Base-by-base conservation (phyloP, 2,113 vertebrate species). In the Clupea harengus region DNA sequence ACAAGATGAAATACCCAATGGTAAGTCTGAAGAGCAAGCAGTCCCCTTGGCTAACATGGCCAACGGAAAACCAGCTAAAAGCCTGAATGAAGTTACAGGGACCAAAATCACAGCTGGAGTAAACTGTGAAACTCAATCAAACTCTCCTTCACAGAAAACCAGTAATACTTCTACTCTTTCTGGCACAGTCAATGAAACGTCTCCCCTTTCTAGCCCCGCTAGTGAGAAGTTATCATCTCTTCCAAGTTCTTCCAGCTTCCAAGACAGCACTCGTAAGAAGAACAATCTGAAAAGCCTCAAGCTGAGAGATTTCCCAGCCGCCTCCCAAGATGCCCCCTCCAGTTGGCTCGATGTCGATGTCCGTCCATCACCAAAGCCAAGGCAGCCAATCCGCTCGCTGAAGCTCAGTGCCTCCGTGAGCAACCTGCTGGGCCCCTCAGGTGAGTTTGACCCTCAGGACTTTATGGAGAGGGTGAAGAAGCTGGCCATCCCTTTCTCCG, bases 381-480 rank as follows among this genome's bases (percentile, higher is more conserved):
- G 86, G 10, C 85, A 91, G 18, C 94, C 90, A 89, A 39, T 88
- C 72, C 85, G 89, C 1, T 86, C 85, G n/a, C 60, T 82, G 44
- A 93, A 91, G 84, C 89, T 96, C 18, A 96, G 93, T 2, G 87
- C 91, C 0, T 95, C 95, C 95, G 95, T 39, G 96, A 97, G 0
- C 78, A 83, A 95, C 45, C 92, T 96, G 86, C 92, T 96, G 86
- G 96, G 98, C 88, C 95, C 95, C 0, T 95, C 96, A 0, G 94
- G 93, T 0, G 96, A 98, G 52, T 95, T 97, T 83, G 96, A 97
- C 45, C 95, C 96, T 91, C 94, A 96, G 1, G 94, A 96, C 85
- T 99, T 99, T 80, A 91, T 97, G 0, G 95, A 97, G 92, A 97
- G 94, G 85, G 97, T 99, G 83, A 97, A 97, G 89, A 97, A 96